These are phyloP conservation scores for Lasioglossum figueresi DNA, from an alignment of 2,888 invertebrate species.

Conservation along the genomic window DNA sequence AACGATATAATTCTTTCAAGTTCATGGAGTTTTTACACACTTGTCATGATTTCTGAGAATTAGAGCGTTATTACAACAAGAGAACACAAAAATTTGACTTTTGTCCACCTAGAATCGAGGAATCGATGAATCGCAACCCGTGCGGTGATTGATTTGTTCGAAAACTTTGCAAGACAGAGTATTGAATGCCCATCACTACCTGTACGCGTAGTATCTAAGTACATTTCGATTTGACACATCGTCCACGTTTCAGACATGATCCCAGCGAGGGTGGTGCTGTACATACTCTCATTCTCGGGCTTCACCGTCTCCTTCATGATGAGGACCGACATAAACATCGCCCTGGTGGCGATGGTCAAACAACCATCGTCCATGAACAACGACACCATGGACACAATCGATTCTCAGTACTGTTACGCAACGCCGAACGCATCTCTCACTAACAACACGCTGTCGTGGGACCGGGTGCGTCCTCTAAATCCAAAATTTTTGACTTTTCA, in stretches of 20 bases:
- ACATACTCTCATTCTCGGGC: constrained; percentile 89
- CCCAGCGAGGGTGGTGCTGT: constrained; percentile 89
- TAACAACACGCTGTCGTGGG: constrained; percentile 54
- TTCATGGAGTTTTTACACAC: no score
- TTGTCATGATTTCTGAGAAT: no score
- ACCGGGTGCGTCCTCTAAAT: constrained; percentile 60
- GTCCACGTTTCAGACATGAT: constrained; percentile 83
- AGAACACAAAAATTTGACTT: no score
- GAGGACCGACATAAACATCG: constrained; percentile 90
- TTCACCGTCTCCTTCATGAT: constrained; percentile 91
- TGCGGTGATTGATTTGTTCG: no score
- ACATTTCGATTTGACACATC: no score
- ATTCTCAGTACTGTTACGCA: constrained; percentile 78
- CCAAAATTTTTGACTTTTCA: background rate
- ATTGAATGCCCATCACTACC: no score
- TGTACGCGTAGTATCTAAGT: no score
- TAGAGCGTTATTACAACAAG: no score
- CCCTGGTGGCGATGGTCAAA: constrained; percentile 89
- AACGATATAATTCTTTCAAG: no score
- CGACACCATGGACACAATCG: constrained; percentile 63
- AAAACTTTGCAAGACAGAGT: no score
- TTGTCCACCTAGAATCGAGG: no score
- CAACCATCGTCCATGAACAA: constrained; percentile 59
- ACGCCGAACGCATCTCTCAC: constrained; percentile 63
- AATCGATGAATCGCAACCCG: no score